Evolutionary conservation across 2,797 vertebrate species (phyloP).

Genomic region (Etheostoma perlongum): DNA sequence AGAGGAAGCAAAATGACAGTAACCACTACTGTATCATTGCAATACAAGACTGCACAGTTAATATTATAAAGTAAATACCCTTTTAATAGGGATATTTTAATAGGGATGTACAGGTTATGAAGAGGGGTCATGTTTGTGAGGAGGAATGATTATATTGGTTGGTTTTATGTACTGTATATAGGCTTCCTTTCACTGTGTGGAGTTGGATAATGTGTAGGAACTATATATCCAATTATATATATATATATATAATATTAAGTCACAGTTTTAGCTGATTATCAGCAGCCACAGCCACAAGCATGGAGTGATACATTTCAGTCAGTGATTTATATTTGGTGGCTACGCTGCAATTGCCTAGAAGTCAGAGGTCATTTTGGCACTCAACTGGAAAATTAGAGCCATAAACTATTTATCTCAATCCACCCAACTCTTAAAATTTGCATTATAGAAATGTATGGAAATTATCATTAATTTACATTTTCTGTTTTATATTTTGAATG

Average conservation of each 20-base stretch:
- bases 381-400: neutral
- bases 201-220: conserved; percentile 8
- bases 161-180: neutral
- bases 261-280: conserved; percentile 9
- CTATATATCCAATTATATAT: neutral
- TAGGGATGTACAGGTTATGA: neutral
- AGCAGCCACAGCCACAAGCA: neutral
- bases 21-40: conserved; percentile 27
- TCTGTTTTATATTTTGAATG: neutral
- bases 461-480: neutral
- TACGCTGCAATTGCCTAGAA: neutral
- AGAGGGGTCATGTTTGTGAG: neutral
- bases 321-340: conserved; percentile 14
- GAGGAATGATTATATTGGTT: neutral
- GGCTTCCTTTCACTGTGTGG: neutral
- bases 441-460: neutral
- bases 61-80: conserved; percentile 7
- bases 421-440: neutral
- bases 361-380: neutral
- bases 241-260: conserved; percentile 1
- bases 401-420: neutral
- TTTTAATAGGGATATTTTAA: neutral
- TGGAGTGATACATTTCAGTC: neutral
- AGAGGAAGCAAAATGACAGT: conserved; percentile 62
- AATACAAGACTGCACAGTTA: conserved; percentile 10